Base-by-base conservation (phyloP, 2,888 invertebrate genomes). In the Troilus luridus region DNA sequence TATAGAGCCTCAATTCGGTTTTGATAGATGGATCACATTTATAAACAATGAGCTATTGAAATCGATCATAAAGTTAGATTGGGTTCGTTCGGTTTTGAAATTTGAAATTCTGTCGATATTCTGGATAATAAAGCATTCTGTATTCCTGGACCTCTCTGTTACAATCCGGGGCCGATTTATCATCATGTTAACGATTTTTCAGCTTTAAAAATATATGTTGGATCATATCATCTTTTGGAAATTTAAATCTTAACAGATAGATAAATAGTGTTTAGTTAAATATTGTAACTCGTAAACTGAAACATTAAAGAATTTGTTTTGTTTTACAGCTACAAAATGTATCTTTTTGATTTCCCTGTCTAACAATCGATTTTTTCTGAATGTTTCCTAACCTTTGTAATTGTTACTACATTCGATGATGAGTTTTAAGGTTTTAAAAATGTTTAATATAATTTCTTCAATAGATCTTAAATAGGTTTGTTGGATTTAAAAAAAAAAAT, bases 41-140 rank as follows among this genome's bases (percentile, higher is more conserved):
- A 77, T 77, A 77, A 77, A 77, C 72, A 77, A 77, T 77, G 72
- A 27, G 41, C 27, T 77, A 77, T 77, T 77, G 72, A 77, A 77
- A 77, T 77, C 72, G 72, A 77, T 41, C 72, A 17, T 77, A 77
- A 77, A 77, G 72, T 77, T 77, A 77, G 72, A 77, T 77, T 77
- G 72, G 72, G 41, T 77, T 77, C 41, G 72, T 77, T 77, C 27
- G 72, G 72, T 77, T 77, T 77, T n/a, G 17, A 77, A 77, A 77
- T 77, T 77, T 77, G 27, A 77, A 77, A 77, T 77, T 77, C 27
- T 77, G 72, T 19, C 72, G 17, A 77, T 77, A 77, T 77, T 41
- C 27, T 17, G 27, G 27, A 41, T 77, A 77, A 77, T 77, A 77
- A 77, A 77, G 27, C 8, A 41, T 77, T 77, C 27, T 77, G 72